Percentiles rank a stretch among this genome's conserved stretches.
Evolutionary conservation across 2,797 vertebrate genomes (phyloP).

Genomic region (Coendou prehensilis): DNA sequence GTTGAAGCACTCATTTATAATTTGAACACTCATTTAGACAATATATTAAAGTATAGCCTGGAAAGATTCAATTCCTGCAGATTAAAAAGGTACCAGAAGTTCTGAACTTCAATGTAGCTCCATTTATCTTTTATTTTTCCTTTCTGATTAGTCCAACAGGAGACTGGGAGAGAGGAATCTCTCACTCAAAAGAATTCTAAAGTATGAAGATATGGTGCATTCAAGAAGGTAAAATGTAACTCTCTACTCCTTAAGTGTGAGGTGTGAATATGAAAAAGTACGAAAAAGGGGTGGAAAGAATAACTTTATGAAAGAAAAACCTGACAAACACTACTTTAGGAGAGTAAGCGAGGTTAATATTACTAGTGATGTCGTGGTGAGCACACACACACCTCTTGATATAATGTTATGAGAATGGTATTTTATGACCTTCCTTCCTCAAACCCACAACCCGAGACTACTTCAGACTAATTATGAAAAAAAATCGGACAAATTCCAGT

Average conservation of each 20-base stretch:
- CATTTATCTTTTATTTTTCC: not conserved
- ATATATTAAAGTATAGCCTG: not conserved
- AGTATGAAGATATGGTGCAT: not conserved
- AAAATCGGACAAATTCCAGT: not conserved
- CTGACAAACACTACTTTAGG: not conserved
- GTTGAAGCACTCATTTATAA: not conserved
- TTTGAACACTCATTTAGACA: constrained; percentile 27
- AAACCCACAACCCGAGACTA: not conserved
- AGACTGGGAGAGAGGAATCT: not conserved
- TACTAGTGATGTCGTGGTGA: not conserved
- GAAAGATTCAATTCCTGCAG: constrained; percentile 6
- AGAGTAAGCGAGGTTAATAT: not conserved
- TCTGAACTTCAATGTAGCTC: constrained; percentile 36
- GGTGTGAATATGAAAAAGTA: not conserved
- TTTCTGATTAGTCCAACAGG: not conserved
- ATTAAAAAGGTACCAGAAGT: constrained; percentile 15
- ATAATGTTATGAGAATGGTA: not conserved
- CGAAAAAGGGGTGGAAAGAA: not conserved
- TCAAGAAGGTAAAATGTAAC: not conserved
- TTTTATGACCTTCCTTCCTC: not conserved
- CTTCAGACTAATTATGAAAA: not conserved
- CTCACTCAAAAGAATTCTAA: not conserved
- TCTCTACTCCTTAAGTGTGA: not conserved
- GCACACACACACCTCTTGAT: not conserved
- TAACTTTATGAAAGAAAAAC: not conserved